Evolutionary conservation across 2,888 invertebrate species (phyloP).

Genomic region (Drosophila trichaetosa): DNA sequence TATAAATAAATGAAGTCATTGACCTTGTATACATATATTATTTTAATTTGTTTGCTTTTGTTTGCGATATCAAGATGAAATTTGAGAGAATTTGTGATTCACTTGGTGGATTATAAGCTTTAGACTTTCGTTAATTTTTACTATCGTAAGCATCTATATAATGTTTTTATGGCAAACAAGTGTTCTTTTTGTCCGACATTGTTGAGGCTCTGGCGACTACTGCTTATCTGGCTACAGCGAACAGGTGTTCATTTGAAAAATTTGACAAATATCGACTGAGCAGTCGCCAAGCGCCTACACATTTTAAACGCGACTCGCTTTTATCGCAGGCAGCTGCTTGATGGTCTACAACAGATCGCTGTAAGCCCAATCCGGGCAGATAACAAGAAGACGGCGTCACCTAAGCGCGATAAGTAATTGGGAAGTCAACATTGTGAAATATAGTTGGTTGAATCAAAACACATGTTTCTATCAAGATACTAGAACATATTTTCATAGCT

Average conservation of each 20-base stretch:
- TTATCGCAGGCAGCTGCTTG: slow-evolving; percentile 53
- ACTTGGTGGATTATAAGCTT: slow-evolving; percentile 4
- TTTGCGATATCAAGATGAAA: not conserved
- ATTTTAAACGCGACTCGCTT: slow-evolving; percentile 36
- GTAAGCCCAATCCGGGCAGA: not conserved
- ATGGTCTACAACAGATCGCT: slow-evolving; percentile 19
- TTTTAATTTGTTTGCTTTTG: not conserved
- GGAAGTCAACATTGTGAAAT: not conserved
- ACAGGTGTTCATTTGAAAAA: slow-evolving; percentile 60
- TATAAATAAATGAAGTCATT: not conserved
- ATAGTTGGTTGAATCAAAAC: not conserved
- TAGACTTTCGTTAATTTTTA: not conserved
- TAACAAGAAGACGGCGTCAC: not conserved
- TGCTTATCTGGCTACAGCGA: slow-evolving; percentile 44
- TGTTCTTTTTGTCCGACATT: slow-evolving; percentile 27
- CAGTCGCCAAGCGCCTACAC: slow-evolving; percentile 8
- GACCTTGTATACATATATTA: not conserved
- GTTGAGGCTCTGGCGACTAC: slow-evolving; percentile 24
- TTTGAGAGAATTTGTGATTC: slow-evolving; percentile 14
- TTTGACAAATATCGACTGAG: slow-evolving; percentile 13
- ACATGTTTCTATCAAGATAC: not conserved
- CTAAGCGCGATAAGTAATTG: not conserved
- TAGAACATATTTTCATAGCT: not conserved
- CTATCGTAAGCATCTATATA: slow-evolving; percentile 13
- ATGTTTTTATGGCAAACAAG: slow-evolving; percentile 52